Evolutionary conservation across 2,113 vertebrate species (phyloP).

Genomic region (Erpornis zantholeuca): DNA sequence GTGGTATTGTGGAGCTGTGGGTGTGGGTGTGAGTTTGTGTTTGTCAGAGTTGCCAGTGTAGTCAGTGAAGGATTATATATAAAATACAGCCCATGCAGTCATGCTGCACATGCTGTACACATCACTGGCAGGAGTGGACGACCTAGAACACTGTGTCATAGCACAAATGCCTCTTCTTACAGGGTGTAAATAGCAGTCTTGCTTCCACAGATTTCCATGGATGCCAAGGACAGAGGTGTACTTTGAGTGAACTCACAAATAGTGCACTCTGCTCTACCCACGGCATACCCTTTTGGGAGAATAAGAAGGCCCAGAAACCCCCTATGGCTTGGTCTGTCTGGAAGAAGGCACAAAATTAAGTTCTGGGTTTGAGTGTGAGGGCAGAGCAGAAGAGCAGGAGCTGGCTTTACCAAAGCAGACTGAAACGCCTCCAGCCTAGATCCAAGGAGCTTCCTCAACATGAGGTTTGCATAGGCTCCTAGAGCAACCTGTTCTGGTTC

Average conservation of each 20-base stretch:
- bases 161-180: not conserved
- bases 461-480: conserved; percentile 24
- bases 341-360: not conserved
- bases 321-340: not conserved
- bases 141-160: not conserved
- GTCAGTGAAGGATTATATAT: not conserved
- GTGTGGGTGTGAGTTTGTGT: not conserved
- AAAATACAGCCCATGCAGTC: not conserved
- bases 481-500: conserved; percentile 12
- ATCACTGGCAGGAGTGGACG: not conserved
- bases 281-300: not conserved
- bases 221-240: not conserved
- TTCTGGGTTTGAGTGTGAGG: not conserved
- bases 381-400: not conserved
- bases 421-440: not conserved
- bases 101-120: not conserved
- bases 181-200: not conserved
- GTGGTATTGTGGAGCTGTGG: not conserved
- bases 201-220: not conserved
- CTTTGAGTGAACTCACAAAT: not conserved
- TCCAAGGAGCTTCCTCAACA: not conserved
- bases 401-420: not conserved
- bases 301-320: not conserved
- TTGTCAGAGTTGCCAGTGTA: not conserved
- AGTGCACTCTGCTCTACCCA: not conserved